phyloP scores from a whole-genome alignment of 30 jellyfish, hydroid and myxozoan species.

The Aurelia sp. region DNA sequence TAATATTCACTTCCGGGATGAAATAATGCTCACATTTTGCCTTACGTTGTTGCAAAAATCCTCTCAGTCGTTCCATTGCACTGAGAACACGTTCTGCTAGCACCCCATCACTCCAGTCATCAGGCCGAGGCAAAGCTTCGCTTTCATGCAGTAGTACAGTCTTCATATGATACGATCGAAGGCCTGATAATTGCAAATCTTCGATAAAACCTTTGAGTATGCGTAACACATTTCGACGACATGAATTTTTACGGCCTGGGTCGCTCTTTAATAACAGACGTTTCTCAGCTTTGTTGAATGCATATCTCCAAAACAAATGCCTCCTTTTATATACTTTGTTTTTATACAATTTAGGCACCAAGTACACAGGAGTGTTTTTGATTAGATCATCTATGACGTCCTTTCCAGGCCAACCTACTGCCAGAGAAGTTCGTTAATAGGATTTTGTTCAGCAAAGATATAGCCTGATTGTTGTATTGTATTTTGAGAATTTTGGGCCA shows the following conservation, averaged over 20 bases:
- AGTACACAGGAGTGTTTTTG: no score
- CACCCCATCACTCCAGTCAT: no score
- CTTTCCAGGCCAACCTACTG: no score
- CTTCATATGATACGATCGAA: constrained; percentile 49
- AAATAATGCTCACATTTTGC: constrained; percentile 27
- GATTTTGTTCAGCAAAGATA: no score
- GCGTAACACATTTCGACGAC: constrained; percentile 60
- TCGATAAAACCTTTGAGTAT: constrained; percentile 44
- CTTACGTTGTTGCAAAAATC: not conserved
- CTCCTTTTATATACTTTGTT: not conserved
- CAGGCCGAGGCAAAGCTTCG: no score
- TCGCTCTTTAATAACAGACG: not conserved
- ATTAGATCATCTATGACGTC: no score
- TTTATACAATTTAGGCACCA: constrained; percentile 4
- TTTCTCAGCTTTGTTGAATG: constrained; percentile 17
- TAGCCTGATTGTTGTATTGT: no score
- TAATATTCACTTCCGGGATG: constrained; percentile 11
- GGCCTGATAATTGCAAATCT: constrained; percentile 33
- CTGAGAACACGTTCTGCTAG: not conserved
- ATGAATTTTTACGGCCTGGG: constrained; percentile 16
- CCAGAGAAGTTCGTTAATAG: no score
- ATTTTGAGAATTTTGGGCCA: no score
- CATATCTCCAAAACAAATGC: constrained; percentile 14
- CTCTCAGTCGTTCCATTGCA: constrained; percentile 6
- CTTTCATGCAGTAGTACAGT: no score